Percentiles rank a stretch among this genome's conserved stretches.
Evolutionary conservation across 2,888 invertebrate species (phyloP).

Genomic region (Habroteleia sp.): DNA sequence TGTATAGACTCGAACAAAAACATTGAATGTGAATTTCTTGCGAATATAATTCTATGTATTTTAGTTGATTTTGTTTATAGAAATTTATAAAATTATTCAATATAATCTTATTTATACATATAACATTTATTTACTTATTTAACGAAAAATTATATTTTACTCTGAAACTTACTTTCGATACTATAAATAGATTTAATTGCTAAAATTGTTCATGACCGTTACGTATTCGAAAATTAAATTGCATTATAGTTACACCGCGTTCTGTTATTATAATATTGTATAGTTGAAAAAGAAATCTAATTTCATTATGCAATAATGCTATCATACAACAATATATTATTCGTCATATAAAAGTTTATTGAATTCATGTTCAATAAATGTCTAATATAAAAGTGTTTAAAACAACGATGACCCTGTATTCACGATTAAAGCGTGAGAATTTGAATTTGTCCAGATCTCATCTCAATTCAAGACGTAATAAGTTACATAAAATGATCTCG

Average conservation of each 20-base stretch:
- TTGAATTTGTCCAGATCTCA: conserved; percentile 23
- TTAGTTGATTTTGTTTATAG: no score
- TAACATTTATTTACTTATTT: no score
- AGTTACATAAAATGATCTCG: conserved; percentile 38
- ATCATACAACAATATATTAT: conserved; percentile 30
- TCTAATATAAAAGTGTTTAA: conserved; percentile 27
- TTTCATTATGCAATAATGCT: conserved; percentile 11
- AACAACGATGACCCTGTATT: conserved; percentile 7
- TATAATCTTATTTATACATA: no score
- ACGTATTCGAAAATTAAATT: conserved; percentile 7
- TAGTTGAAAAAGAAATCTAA: conserved; percentile 22
- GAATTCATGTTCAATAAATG: conserved; percentile 51
- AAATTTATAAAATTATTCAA: no score
- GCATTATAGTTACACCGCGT: conserved; percentile 19
- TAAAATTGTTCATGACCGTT: conserved; percentile 11
- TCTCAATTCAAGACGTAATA: conserved; percentile 39
- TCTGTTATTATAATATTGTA: no score
- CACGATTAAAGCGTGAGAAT: conserved; percentile 29
- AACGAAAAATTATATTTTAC: no score
- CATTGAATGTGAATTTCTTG: no score
- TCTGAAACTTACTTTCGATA: no score
- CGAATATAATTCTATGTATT: no score
- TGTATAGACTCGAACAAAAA: no score
- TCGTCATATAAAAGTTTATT: conserved; percentile 40
- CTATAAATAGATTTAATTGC: no score